These are phyloP conservation scores for Nestor notabilis DNA, from an alignment of 2,113 vertebrate species.

Conservation along the genomic window DNA sequence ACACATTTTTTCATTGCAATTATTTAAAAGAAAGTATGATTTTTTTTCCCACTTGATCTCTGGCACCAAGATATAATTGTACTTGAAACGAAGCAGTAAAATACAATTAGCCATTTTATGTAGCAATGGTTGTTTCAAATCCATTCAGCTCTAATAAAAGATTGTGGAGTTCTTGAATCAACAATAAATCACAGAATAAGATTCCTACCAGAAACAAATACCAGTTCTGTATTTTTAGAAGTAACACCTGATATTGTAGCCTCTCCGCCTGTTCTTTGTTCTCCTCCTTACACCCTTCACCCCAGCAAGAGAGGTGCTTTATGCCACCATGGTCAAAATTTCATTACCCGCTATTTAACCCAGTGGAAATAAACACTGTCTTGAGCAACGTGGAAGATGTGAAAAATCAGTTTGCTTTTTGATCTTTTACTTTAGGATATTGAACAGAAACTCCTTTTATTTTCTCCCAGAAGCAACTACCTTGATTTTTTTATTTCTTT, in stretches of 20 bases:
- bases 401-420: constrained; percentile 32
- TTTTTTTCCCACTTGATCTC: constrained; percentile 45
- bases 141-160: constrained; percentile 30
- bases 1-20: background rate
- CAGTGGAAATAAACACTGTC: background rate
- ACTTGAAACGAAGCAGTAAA: constrained; percentile 8
- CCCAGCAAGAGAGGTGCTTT: background rate
- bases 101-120: constrained; percentile 23
- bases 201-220: constrained; percentile 7
- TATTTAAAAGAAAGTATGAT: constrained; percentile 2
- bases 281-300: background rate
- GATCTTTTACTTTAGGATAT: constrained; percentile 12
- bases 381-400: background rate
- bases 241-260: background rate
- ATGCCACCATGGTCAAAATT: background rate
- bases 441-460: constrained; percentile 24
- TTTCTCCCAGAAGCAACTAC: background rate
- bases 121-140: background rate
- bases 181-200: constrained; percentile 24
- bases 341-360: background rate
- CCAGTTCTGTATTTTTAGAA: background rate
- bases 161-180: background rate
- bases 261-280: background rate
- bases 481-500: background rate
- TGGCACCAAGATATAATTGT: background rate